Conservation (phyloP, 2,113 vertebrate genomes). For the Thalassarche chlororhynchos region DNA sequence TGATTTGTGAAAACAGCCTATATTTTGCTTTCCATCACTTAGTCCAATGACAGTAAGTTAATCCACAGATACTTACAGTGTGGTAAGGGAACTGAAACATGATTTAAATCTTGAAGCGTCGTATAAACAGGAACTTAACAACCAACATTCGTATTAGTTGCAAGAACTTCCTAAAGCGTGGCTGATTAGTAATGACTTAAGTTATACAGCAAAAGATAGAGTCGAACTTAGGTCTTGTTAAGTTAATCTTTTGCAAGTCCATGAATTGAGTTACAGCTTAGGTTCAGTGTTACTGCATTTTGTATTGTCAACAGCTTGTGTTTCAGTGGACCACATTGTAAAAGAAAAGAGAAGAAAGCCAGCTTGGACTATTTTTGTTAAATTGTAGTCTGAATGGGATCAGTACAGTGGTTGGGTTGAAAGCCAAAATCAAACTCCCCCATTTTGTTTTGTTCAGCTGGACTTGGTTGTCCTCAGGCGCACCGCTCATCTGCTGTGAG, state of each 20-base stretch:
- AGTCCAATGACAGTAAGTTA: background rate
- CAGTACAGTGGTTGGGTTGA: background rate
- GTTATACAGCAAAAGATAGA: background rate
- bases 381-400: background rate
- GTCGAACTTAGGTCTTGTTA: background rate
- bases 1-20: background rate
- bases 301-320: background rate
- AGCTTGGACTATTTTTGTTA: background rate
- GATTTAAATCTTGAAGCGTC: background rate
- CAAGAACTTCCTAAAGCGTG: background rate
- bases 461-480: background rate
- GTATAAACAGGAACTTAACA: background rate
- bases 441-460: background rate
- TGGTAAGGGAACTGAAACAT: background rate
- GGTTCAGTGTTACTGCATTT: background rate
- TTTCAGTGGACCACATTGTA: background rate
- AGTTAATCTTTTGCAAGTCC: background rate
- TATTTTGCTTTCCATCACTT: background rate
- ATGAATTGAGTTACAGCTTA: background rate
- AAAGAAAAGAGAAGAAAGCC: background rate
- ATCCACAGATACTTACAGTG: background rate
- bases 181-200: background rate
- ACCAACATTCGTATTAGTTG: background rate
- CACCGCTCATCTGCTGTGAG: background rate
- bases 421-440: background rate